Conservation (phyloP, 2,888 invertebrate genomes). For the Conomelus anceps region DNA sequence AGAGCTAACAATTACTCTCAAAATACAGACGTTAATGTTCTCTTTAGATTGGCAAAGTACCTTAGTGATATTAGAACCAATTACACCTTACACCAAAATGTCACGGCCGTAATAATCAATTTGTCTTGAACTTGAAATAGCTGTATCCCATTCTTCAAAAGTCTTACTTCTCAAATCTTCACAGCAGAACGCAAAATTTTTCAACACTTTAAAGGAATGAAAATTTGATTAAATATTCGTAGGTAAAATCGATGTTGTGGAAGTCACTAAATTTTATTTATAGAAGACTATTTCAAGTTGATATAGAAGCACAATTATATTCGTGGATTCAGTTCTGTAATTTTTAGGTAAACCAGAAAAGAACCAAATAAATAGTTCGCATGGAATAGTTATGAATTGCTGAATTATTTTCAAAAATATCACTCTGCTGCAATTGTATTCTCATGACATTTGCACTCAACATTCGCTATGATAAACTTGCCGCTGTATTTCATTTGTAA, state of each 20-base stretch:
- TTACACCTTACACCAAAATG: background rate
- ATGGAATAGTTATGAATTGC: background rate
- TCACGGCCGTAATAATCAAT: background rate
- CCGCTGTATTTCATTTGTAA: background rate
- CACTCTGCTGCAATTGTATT: background rate
- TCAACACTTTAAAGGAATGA: too few relatives aligned
- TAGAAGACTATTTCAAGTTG: too few relatives aligned
- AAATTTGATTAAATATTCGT: background rate
- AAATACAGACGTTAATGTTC: too few relatives aligned
- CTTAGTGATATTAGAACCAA: too few relatives aligned
- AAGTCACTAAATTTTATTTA: too few relatives aligned
- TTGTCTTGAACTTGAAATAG: background rate
- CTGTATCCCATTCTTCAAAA: background rate
- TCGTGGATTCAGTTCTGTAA: background rate
- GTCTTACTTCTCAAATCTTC: background rate
- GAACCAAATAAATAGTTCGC: background rate
- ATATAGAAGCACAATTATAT: background rate
- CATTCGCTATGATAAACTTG: background rate
- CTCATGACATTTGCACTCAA: background rate
- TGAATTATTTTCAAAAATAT: background rate
- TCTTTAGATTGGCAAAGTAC: too few relatives aligned
- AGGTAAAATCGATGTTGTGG: background rate
- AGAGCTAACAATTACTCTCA: background rate
- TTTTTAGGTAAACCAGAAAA: background rate
- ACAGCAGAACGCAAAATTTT: background rate